Base-by-base conservation (phyloP, 2,888 invertebrate species). In the Melitaea athalia region DNA sequence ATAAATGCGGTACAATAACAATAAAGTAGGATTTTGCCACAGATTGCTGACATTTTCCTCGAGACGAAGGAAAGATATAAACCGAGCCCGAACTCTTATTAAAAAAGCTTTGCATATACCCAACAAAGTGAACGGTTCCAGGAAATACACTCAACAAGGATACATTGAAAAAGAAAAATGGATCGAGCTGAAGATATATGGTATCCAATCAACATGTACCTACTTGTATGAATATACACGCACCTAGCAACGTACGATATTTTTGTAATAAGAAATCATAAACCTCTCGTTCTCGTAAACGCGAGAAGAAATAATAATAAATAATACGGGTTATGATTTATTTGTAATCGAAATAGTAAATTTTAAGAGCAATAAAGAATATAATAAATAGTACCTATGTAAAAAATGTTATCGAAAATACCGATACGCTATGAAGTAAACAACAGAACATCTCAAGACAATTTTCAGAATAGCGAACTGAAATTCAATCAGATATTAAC, bases 1-100 rank as follows among this genome's bases (percentile, higher is more conserved):
- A 89, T 88, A 88, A 88, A 88, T 85, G 88, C 84, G 85, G 85
- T 80, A 87, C 88, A 87, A 87, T 89, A 90, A 90, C 88, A 89
- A 86, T 89, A 90, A 90, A 91, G 85, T 82, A 85, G 90, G 87
- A 88, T 90, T 90, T 88, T 77, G 82, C 81, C 83, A 80, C 83
- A 87, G 86, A 89, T 89, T 86, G 88, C 89, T 87, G 89, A 90
- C 89, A 89, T 90, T 89, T 75, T 88, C 87, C 85, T 79, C 79
- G 84, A 85, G 85, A 85, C 85, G 84, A 79, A 84, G 85, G 83
- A 81, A 81, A 82, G 82, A 77, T 79, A 84, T 86, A 88, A 86
- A 85, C 82, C 76, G 80, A 73, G 78, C 82, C 81, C 79, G 81
- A 84, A 84, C 80, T 86, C 84, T 89, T 89, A 88, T 88, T 89